Evolutionary conservation across 2,797 vertebrate species (phyloP).

Genomic region (Otolemur crassicaudatus): DNA sequence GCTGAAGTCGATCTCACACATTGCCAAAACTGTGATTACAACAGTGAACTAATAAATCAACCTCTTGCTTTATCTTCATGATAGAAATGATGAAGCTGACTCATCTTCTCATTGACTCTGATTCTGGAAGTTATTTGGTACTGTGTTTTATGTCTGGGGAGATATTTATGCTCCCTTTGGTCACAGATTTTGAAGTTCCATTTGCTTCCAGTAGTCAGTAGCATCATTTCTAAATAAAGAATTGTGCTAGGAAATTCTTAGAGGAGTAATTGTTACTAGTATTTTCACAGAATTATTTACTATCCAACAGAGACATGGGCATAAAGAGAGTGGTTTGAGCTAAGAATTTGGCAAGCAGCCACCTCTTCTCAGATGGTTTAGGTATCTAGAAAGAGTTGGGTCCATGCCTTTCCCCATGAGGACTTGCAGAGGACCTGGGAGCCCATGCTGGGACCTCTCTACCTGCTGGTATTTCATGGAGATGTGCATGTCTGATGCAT

Average conservation of each 20-base stretch:
- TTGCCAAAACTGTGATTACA: background rate
- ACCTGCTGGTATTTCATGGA: too few species aligned
- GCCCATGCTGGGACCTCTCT: too few species aligned
- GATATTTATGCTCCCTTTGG: background rate
- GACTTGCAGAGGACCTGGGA: too few species aligned
- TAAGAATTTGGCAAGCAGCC: too few species aligned
- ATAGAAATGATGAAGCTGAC: background rate
- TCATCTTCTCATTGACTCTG: background rate
- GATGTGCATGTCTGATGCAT: too few species aligned
- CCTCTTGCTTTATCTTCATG: background rate
- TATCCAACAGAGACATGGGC: background rate
- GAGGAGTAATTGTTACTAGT: background rate
- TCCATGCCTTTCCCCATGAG: too few species aligned
- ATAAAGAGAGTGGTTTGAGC: background rate
- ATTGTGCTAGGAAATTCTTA: background rate
- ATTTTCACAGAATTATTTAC: slow-evolving; percentile 47
- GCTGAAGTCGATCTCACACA: background rate
- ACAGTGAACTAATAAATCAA: background rate
- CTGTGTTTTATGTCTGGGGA: background rate
- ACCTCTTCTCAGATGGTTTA: too few species aligned
- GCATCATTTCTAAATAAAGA: slow-evolving; percentile 36
- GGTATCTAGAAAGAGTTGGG: too few species aligned
- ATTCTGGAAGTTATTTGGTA: background rate
- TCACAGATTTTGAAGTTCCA: slow-evolving; percentile 13
- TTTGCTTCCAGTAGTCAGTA: background rate